Base-by-base conservation (phyloP, 2,888 invertebrate genomes). In the Caenorhabditis sp. region DNA sequence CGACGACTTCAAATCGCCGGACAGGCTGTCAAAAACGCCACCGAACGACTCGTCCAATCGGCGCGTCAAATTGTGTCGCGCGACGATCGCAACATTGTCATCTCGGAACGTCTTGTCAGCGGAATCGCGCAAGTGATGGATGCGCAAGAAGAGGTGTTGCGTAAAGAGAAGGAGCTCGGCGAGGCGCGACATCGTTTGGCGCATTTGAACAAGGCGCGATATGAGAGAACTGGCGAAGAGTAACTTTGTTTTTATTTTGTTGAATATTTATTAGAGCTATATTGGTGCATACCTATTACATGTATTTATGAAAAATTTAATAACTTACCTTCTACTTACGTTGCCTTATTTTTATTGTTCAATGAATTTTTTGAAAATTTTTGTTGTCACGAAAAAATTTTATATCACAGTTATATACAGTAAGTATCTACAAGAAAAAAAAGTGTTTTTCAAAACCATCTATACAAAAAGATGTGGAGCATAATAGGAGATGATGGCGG, bases 1-100 rank as follows among this genome's bases (percentile, higher is more conserved):
- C 92, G 94, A 57, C 92, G 97, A 14, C 90, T 97, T 50, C 91
- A 91, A 89, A 91, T 70, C 21, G 86, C 85, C 19, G 83, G 86
- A 26, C 83, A 86, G 50, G 75, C 76, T 61, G 79, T 79, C n/a
- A 79, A 77, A 89, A 91, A 94, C 76, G 97, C 97, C 2, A 97
- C 99, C 0, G 99, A 99, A 89, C 95, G 95, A 90, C 90, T 99
- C 84, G 99, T 99, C 23, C 91, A 93, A 27, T 95, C 97, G 0
- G 97, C 97, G 0, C 93, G 76, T 37, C 75, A 79, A 58, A 64
- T 54, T 31, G 73, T 79, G 37, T 92, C 93, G 60, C 94, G 95
- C 85, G 95, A 95, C 87, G 97, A 96, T 85, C 91, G 95, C 55
- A 94, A 93, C 59, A 90, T 97, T 8, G 93, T 95, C 79, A 92